Evolutionary conservation across 2,113 vertebrate genomes (phyloP).

Genomic region (Urocynchramus pylzowi): DNA sequence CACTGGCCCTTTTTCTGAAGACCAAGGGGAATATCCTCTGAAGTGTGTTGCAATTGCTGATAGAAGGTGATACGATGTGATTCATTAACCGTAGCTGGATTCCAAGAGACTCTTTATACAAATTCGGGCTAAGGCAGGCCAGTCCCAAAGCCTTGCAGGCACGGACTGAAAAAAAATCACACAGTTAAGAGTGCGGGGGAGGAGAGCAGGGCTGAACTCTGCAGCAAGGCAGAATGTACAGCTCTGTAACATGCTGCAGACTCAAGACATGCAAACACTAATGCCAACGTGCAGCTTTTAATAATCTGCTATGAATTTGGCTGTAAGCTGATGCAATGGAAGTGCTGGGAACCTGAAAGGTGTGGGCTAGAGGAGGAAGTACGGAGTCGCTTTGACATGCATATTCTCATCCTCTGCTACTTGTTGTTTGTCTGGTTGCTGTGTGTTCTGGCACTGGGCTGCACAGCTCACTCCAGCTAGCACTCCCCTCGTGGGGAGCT

Average conservation of each 20-base stretch:
- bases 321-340: neutral
- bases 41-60: slow-evolving; percentile 27
- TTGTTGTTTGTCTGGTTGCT: slow-evolving; percentile 16
- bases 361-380: slow-evolving; percentile 40
- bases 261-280: neutral
- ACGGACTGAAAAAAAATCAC: neutral
- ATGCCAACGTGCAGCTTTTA: neutral
- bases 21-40: neutral
- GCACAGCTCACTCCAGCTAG: neutral
- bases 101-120: slow-evolving; percentile 23
- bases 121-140: neutral
- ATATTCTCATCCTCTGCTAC: slow-evolving; percentile 18
- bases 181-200: neutral
- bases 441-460: slow-evolving; percentile 36
- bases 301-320: neutral
- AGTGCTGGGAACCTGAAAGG: slow-evolving; percentile 33
- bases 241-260: neutral
- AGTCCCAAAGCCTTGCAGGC: slow-evolving; percentile 34
- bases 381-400: neutral
- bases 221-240: neutral
- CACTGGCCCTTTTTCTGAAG: neutral
- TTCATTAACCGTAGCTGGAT: slow-evolving; percentile 15
- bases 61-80: slow-evolving; percentile 37
- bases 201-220: neutral
- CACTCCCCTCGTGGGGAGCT: neutral